Percentiles rank a stretch among this genome's conserved stretches.
These are phyloP conservation scores for Laodelphax striatellus DNA, from an alignment of 1,140 invertebrate genomes.

Conservation along the genomic window DNA sequence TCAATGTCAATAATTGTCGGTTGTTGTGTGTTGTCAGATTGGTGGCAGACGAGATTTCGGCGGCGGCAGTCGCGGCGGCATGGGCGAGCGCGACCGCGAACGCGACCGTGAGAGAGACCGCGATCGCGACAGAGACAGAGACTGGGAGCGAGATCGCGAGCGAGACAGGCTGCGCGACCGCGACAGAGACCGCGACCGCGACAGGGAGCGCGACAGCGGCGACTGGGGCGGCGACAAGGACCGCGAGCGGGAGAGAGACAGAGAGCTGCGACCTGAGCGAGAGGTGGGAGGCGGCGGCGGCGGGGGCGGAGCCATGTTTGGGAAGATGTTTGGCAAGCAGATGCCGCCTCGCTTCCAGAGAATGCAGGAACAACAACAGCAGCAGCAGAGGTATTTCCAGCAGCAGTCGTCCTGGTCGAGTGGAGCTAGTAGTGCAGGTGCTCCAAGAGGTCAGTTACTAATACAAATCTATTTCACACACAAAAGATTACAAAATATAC, in stretches of 20 bases:
- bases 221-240: conserved; percentile 11
- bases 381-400: conserved; percentile 11
- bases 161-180: conserved; percentile 26
- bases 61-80: too few relatives aligned
- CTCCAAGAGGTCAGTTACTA: conserved; percentile 8
- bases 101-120: too few relatives aligned
- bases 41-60: too few relatives aligned
- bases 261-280: conserved; percentile 19
- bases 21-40: too few relatives aligned
- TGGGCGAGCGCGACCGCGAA: too few relatives aligned
- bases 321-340: conserved; percentile 37
- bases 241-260: conserved; percentile 15
- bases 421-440: conserved; percentile 28
- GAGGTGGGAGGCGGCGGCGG: conserved; percentile 27
- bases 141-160: conserved; percentile 29
- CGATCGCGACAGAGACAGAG: too few relatives aligned
- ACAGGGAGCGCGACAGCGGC: background rate
- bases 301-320: conserved; percentile 46
- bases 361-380: conserved; percentile 45
- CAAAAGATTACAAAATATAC: too few relatives aligned
- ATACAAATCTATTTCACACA: too few relatives aligned
- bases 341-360: conserved; percentile 76
- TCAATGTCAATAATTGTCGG: too few relatives aligned
- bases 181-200: conserved; percentile 15
- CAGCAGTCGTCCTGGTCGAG: background rate